These are phyloP conservation scores for Emberiza fucata DNA, from an alignment of 2,113 vertebrate genomes.

Conservation along the genomic window DNA sequence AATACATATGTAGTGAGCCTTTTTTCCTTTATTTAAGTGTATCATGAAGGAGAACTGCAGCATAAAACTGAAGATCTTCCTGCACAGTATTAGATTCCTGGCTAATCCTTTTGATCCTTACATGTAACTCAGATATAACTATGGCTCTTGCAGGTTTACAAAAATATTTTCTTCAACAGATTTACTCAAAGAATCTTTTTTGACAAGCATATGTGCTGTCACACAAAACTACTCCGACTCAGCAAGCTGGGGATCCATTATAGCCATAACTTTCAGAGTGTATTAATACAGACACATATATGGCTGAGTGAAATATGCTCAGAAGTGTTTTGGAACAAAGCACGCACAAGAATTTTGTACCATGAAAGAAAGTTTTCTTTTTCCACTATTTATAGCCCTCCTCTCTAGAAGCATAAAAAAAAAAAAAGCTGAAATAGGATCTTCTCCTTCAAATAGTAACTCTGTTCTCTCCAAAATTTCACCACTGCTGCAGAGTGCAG, in stretches of 20 bases:
- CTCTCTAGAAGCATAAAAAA: conserved; percentile 23
- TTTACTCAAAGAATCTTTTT: conserved; percentile 64
- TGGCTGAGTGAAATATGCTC: conserved; percentile 64
- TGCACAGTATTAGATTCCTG: conserved; percentile 23
- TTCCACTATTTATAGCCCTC: conserved; percentile 35
- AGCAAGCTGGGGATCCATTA: conserved; percentile 68
- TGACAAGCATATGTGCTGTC: conserved; percentile 70
- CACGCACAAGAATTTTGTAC: conserved; percentile 38
- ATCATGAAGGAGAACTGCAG: not conserved
- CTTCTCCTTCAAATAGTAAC: conserved; percentile 51
- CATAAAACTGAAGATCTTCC: not conserved
- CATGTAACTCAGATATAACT: conserved; percentile 49
- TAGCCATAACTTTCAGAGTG: conserved; percentile 67
- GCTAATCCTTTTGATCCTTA: conserved; percentile 51
- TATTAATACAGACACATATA: conserved; percentile 67
- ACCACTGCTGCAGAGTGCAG: not conserved
- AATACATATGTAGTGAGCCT: not conserved
- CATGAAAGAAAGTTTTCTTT: conserved; percentile 61
- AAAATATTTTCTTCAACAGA: conserved; percentile 70
- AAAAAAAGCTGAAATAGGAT: conserved; percentile 38
- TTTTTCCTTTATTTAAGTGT: not conserved
- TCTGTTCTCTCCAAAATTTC: conserved; percentile 21
- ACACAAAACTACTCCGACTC: conserved; percentile 61
- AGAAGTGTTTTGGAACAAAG: conserved; percentile 65
- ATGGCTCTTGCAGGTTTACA: conserved; percentile 51